Base-by-base conservation (phyloP, 2,113 vertebrate species). In the Channa argus region DNA sequence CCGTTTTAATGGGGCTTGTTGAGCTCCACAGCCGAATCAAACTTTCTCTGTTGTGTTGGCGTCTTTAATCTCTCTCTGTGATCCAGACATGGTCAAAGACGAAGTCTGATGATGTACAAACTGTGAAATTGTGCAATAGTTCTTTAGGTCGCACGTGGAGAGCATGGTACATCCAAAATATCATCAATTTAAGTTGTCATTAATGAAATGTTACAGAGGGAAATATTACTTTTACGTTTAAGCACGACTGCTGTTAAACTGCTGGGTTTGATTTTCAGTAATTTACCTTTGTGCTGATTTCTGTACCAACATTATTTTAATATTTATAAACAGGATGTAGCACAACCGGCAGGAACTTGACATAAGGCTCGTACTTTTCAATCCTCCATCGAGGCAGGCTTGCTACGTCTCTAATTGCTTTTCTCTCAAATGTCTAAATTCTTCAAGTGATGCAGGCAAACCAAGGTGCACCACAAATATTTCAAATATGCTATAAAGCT, bases 401-500 rank as follows among this genome's bases (percentile, higher is more conserved):
- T 8, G 33, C 50, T 50, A 47, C 10, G 8, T 50, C 41, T 60
- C 24, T 49, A 44, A 8, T 13, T 7, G 3, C 51, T 50, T n/a
- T 8, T 24, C 24, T 11, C 24, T 12, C 0, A 43, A 46, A 47
- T 14, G 54, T 39, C 5, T 3, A 0, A 46, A 39, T 43, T 47
- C 39, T 47, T 8, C 5, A 4, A 14, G 52, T 33, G 38, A 51
- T 7, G 33, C 12, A 6, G 51, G 58, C 13, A 5, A 71, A 44
- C 34, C 44, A 2, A 47, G 5, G 60, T 5, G 1, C 62, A 55
- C 80, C 76, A 39, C 75, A 86, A 63, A 14, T 54, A 87, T 87
- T 55, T 58, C 44, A 79, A 39, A 63, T 43, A 85, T 85, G 61
- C 54, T 33, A 10, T 1, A 43, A 37, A 53, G 58, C 49, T 67